A percentile compares a stretch with the other conserved stretches of the same genome.
phyloP scores from a whole-genome alignment of 2,797 vertebrate species.

The Ammospiza maritima region DNA sequence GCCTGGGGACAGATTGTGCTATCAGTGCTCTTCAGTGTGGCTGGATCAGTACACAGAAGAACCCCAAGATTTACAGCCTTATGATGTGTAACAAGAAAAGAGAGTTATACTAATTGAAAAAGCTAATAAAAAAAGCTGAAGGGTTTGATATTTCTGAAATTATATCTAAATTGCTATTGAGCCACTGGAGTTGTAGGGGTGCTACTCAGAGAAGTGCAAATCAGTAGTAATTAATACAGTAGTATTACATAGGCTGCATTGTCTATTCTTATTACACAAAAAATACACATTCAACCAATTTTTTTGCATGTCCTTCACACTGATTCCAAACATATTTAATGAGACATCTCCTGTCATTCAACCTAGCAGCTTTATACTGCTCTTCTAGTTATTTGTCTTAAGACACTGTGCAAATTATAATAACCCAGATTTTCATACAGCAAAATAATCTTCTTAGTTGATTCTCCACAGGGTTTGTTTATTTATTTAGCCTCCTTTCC shows the following conservation, averaged over 20 bases:
- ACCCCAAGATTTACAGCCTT: background rate
- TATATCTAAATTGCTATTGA: background rate
- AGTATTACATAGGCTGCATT: background rate
- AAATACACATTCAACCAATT: background rate
- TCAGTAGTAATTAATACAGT: background rate
- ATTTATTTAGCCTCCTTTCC: slow-evolving; percentile 7
- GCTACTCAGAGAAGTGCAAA: background rate
- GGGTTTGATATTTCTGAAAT: slow-evolving; percentile 40
- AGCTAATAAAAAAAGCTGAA: slow-evolving; percentile 37
- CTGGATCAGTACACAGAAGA: background rate
- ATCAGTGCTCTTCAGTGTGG: background rate
- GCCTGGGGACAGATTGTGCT: background rate
- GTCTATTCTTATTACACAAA: background rate
- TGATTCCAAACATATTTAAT: background rate
- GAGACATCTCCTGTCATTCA: background rate
- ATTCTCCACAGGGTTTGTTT: slow-evolving; percentile 34
- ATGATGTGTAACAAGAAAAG: background rate
- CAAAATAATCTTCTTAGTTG: slow-evolving; percentile 46
- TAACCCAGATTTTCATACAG: background rate
- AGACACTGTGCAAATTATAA: background rate
- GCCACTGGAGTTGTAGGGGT: background rate
- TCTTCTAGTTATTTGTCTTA: slow-evolving; percentile 2
- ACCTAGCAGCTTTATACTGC: background rate
- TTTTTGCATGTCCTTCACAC: background rate
- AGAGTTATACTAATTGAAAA: slow-evolving; percentile 23